Base-by-base conservation (phyloP, 2,888 invertebrate genomes). In the Clistopyga incitator region DNA sequence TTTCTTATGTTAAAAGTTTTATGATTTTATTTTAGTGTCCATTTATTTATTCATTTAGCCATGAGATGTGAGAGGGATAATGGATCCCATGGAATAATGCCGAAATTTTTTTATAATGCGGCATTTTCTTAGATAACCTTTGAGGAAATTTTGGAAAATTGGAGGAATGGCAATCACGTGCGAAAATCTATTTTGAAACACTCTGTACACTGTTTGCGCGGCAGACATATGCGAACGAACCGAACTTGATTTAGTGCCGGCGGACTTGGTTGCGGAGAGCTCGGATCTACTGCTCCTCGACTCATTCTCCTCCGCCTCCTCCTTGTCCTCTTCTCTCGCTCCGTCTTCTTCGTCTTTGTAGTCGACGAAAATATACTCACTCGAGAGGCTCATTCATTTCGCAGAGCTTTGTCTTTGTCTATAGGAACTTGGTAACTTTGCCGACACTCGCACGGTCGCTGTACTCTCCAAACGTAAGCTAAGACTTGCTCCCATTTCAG, bases 171-270 rank as follows among this genome's bases (percentile, higher is more conserved):
- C 6, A 25, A 56, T 52, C n/a, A 68, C 61, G 13, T 23, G 11
- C 4, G 56, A 56, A 25, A 10, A 20, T 61, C 0, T 29, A 59
- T 77, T 84, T 42, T 84, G 83, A 80, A 84, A 74, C 64, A 42
- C 42, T 70, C 80, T 84, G 77, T 84, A 80, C 34, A 50, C 68
- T 80, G 25, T 78, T 80, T 80, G 61, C 80, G 76, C 74, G 54
- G 72, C 67, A 45, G 71, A 82, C 81, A 83, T 84, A 85, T 77
- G 80, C 85, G 86, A 90, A 88, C 87, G 85, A 82, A 86, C 87
- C 87, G 87, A 91, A 90, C 89, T 91, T 91, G 91, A 92, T 92
- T 91, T 90, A 91, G 88, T 89, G 88, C 89, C 89, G 89, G 86
- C 85, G 88, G 88, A 90, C 85, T 86, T 82, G 70, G 80, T 74